Conservation (phyloP, 1,140 invertebrate species). For the Caenorhabditis latens region DNA sequence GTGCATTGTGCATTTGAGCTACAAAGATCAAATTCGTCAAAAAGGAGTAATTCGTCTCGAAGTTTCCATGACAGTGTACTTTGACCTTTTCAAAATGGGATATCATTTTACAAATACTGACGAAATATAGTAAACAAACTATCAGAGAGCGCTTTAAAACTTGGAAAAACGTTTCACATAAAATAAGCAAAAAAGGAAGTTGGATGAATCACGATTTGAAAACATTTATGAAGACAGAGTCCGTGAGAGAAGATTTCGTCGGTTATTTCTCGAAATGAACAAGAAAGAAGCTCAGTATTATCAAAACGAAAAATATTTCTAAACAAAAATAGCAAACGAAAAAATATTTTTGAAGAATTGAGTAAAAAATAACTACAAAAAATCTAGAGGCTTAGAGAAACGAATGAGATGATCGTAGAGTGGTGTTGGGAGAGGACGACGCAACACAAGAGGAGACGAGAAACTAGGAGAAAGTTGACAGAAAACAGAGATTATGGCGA, state of each 20-base stretch:
- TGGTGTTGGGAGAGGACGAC: not conserved
- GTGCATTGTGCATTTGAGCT: not conserved
- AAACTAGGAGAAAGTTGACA: conserved; percentile 43
- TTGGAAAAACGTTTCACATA: too few species aligned
- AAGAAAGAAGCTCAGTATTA: too few species aligned
- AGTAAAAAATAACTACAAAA: conserved; percentile 25
- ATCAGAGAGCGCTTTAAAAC: too few species aligned
- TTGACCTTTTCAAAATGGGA: not conserved
- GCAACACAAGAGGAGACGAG: not conserved
- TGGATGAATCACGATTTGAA: too few species aligned
- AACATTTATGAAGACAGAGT: too few species aligned
- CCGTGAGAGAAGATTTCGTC: too few species aligned
- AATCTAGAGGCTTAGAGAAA: conserved; percentile 40
- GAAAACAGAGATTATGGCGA: conserved; percentile 34
- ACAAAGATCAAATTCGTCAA: not conserved
- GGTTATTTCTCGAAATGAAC: not conserved
- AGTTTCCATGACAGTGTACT: too few species aligned
- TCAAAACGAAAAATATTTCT: not conserved
- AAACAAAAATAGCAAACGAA: not conserved
- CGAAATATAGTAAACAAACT: not conserved
- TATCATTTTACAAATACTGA: not conserved
- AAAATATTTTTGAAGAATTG: not conserved
- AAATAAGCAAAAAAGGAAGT: too few species aligned
- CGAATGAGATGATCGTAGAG: conserved; percentile 37
- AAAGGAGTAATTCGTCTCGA: too few species aligned